Base-by-base conservation (phyloP, 2,888 invertebrate genomes). In the Xanthorhoe designata region DNA sequence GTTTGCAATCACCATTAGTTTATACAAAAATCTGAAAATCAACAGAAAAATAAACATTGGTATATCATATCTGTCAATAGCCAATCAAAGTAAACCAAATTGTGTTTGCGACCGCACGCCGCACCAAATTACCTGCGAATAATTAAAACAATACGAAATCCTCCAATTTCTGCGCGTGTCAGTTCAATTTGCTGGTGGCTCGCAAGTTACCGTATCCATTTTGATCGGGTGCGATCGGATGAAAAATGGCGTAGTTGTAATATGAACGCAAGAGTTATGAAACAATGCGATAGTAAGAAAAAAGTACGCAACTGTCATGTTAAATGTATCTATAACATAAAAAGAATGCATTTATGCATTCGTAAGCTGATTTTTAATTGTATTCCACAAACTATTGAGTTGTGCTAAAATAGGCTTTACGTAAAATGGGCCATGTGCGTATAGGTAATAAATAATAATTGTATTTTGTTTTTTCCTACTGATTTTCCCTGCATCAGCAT, bases 171-270 rank as follows among this genome's bases (percentile, higher is more conserved):
- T 62, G 66, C 9, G 17, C 45, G 47, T 54, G 60, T 67, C 64
- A 49, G 56, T 51, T 68, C 53, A 61, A 69, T 69, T 69, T 58
- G 67, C 59, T 49, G 54, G 53, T 60, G 45, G 60, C 68, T 13
- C 70, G 19, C 67, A 51, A 73, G 63, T 69, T 74, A 71, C 73
- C 74, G 65, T 67, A 64, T 67, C 53, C 58, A 64, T 68, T 68
- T 61, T 64, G 54, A 24, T 42, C 35, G 45, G 49, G 19, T 53
- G 54, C 53, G 35, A 58, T 59, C 64, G 54, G 49, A 54, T 64
- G 49, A 45, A 60, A 60, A 63, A 56, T 56, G 52, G 10, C 52
- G n/a, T 51, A 13, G 47, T 42, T 42, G 38, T 13, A 15, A n/a
- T 17, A 47, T 17, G 45, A 42, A 13, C 10, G 13, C 38, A 13